These are phyloP conservation scores for Scaptomyza pallida DNA, from an alignment of 1,140 invertebrate species.

Conservation along the genomic window DNA sequence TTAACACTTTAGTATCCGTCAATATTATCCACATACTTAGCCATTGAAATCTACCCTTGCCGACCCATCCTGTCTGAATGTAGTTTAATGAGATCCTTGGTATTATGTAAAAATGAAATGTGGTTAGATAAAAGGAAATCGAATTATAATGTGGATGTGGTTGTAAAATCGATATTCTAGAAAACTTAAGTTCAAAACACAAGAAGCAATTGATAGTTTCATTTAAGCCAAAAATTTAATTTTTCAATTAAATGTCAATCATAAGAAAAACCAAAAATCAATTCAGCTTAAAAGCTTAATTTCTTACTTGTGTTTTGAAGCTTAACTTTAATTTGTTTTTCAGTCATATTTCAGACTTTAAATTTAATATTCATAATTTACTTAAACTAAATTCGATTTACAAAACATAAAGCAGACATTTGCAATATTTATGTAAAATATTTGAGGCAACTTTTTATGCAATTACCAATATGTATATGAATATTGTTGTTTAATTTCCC, in stretches of 20 bases:
- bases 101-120: conserved; percentile 26
- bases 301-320: background rate
- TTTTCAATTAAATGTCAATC: no score
- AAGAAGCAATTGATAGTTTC: background rate
- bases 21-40: conserved; percentile 14
- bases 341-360: conserved; percentile 24
- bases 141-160: background rate
- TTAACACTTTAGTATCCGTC: conserved; percentile 65
- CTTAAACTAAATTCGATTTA: conserved; percentile 62
- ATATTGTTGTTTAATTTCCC: conserved; percentile 29
- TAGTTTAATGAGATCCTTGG: conserved; percentile 40
- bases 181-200: background rate
- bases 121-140: conserved; percentile 8
- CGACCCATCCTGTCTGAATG: conserved; percentile 6
- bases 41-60: conserved; percentile 27
- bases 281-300: background rate
- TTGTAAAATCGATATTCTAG: background rate
- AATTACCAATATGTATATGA: conserved; percentile 33
- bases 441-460: conserved; percentile 22
- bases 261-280: no score
- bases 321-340: conserved; percentile 20
- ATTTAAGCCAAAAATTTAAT: no score
- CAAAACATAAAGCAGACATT: conserved; percentile 16
- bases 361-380: conserved; percentile 52
- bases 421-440: conserved; percentile 3